Conservation (phyloP, 2,797 vertebrate species). For the Melanotaenia parkinsoni region DNA sequence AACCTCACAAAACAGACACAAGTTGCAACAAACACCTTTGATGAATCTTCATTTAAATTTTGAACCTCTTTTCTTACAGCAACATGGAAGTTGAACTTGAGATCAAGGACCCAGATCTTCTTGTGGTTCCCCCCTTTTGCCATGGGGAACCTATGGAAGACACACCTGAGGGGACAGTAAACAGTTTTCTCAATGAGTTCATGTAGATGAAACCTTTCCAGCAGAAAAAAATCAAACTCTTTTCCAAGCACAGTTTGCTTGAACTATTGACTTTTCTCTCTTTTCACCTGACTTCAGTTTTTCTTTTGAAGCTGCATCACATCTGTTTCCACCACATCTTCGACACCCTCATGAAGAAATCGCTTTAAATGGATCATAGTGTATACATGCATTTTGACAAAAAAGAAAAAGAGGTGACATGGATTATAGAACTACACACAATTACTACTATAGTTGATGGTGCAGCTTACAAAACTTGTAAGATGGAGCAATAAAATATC, state of each 20-base stretch:
- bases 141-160: constrained; percentile 69
- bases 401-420: constrained; percentile 38
- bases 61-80: constrained; percentile 53
- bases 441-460: constrained; percentile 68
- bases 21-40: background rate
- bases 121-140: constrained; percentile 76
- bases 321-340: constrained; percentile 51
- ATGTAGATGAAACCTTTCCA: constrained; percentile 62
- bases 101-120: constrained; percentile 77
- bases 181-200: constrained; percentile 80
- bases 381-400: constrained; percentile 52
- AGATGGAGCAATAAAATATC: constrained; percentile 74
- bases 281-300: constrained; percentile 48
- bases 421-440: constrained; percentile 57
- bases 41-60: constrained; percentile 7
- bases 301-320: constrained; percentile 50
- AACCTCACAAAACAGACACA: background rate
- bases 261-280: constrained; percentile 55
- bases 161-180: constrained; percentile 72
- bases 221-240: constrained; percentile 38
- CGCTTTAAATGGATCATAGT: constrained; percentile 60
- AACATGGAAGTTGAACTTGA: constrained; percentile 66
- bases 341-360: constrained; percentile 48
- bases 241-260: constrained; percentile 33
- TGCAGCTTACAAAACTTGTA: constrained; percentile 68